Evolutionary conservation across 2,113 vertebrate species (phyloP).

Genomic region (Neogobius melanostomus): DNA sequence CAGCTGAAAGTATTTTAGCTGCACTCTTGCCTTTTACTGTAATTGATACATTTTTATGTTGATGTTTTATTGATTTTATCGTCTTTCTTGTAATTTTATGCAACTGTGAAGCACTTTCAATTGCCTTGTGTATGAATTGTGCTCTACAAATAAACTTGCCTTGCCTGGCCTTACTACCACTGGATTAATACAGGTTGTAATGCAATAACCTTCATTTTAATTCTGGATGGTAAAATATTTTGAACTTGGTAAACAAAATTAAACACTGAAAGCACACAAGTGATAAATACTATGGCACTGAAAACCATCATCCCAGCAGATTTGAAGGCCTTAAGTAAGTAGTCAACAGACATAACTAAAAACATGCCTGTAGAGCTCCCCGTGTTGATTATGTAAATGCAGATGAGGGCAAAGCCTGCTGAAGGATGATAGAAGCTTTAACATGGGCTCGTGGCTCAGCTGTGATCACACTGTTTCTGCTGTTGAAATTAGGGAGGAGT

Average conservation of each 20-base stretch:
- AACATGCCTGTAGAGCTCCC: slow-evolving; percentile 43
- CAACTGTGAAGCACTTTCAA: too few relatives aligned
- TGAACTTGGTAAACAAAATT: neutral
- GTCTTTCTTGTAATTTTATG: too few relatives aligned
- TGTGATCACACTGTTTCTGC: slow-evolving; percentile 48
- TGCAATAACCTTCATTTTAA: neutral
- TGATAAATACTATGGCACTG: neutral
- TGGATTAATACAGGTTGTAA: too few relatives aligned
- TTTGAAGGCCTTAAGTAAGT: neutral
- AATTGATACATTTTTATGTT: too few relatives aligned
- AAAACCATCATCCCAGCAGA: neutral
- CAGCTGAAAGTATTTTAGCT: too few relatives aligned
- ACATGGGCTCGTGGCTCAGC: slow-evolving; percentile 33
- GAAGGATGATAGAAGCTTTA: slow-evolving; percentile 63
- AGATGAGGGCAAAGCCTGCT: slow-evolving; percentile 50
- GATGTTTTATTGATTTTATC: too few relatives aligned
- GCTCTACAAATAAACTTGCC: too few relatives aligned
- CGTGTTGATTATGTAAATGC: slow-evolving; percentile 41
- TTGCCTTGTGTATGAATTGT: too few relatives aligned
- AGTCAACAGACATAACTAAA: slow-evolving; percentile 18
- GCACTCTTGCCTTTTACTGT: too few relatives aligned
- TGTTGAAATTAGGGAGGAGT: slow-evolving; percentile 58
- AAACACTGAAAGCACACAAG: neutral
- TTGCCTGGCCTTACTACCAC: too few relatives aligned
- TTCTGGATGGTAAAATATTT: neutral